Percentiles rank a stretch among this genome's conserved stretches.
These are phyloP conservation scores for Anguilla pacifica DNA, from an alignment of 2,797 vertebrate genomes.

Conservation along the genomic window DNA sequence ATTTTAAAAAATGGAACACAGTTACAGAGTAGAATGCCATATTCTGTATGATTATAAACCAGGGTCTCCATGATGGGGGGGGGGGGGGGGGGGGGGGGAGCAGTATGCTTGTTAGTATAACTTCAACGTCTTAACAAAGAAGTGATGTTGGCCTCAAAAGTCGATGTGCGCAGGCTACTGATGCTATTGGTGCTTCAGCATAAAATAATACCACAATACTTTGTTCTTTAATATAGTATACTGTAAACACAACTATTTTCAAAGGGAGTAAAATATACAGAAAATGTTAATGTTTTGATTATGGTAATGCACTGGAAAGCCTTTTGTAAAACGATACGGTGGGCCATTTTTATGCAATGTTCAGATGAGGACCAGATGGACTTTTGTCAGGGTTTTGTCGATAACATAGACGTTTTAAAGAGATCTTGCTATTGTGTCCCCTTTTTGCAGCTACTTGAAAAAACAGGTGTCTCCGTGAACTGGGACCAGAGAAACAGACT, in stretches of 20 bases:
- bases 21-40: neutral
- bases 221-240: neutral
- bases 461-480: slow-evolving; percentile 39
- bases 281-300: slow-evolving; percentile 32
- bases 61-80: neutral
- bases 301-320: slow-evolving; percentile 17
- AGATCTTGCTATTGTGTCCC: slow-evolving; percentile 11
- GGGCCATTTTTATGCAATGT: slow-evolving; percentile 25
- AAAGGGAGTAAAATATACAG: slow-evolving; percentile 33
- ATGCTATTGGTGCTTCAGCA: neutral
- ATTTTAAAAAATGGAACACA: neutral
- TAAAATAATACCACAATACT: neutral
- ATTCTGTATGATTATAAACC: neutral
- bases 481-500: slow-evolving; percentile 38
- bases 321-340: slow-evolving; percentile 19
- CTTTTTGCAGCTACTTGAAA: slow-evolving; percentile 22
- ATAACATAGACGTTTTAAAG: neutral
- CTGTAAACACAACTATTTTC: slow-evolving; percentile 34
- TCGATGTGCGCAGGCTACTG: neutral
- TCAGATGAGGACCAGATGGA: slow-evolving; percentile 37
- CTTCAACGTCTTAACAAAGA: neutral
- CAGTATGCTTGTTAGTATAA: neutral
- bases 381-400: slow-evolving; percentile 16
- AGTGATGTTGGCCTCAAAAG: neutral
- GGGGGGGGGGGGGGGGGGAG: too few relatives aligned